Percentiles rank a stretch among this genome's conserved stretches.
These are phyloP conservation scores for Xyliphius kryptos DNA, from an alignment of 2,113 vertebrate genomes.

Conservation along the genomic window DNA sequence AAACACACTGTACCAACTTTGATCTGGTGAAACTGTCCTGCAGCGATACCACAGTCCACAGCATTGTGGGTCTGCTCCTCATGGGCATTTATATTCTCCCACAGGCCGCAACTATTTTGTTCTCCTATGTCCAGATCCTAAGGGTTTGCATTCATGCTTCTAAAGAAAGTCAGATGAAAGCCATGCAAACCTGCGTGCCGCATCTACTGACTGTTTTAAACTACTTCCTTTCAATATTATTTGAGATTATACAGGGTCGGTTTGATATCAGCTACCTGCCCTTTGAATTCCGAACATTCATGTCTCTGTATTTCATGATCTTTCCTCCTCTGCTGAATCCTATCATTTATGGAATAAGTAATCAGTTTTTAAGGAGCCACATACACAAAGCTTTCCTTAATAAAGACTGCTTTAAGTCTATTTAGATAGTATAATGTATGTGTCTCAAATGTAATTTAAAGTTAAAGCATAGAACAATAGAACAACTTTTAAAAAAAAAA, in stretches of 20 bases:
- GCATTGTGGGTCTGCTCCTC: conserved; percentile 31
- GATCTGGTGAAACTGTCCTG: conserved; percentile 49
- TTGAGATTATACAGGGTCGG: conserved; percentile 49
- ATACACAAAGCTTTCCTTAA: not conserved
- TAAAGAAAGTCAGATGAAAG: conserved; percentile 43
- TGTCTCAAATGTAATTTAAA: too few species aligned
- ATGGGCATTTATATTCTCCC: conserved; percentile 34
- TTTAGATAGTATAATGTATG: not conserved
- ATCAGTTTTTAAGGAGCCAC: conserved; percentile 25
- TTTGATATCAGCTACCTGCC: conserved; percentile 37
- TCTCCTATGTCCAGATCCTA: conserved; percentile 52
- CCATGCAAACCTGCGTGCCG: conserved; percentile 49
- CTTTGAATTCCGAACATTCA: conserved; percentile 38
- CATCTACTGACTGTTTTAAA: conserved; percentile 47
- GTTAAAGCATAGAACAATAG: too few species aligned
- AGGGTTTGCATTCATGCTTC: conserved; percentile 44
- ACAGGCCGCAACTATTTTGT: conserved; percentile 47
- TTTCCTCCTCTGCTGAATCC: conserved; percentile 53
- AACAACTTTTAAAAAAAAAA: too few species aligned
- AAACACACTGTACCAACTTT: conserved; percentile 47
- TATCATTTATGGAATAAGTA: conserved; percentile 47
- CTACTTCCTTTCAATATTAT: conserved; percentile 45
- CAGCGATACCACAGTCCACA: conserved; percentile 38
- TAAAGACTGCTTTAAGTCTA: not conserved
- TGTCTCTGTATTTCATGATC: conserved; percentile 55